Conservation (phyloP, 2,113 vertebrate genomes). For the Phainopepla nitens region DNA sequence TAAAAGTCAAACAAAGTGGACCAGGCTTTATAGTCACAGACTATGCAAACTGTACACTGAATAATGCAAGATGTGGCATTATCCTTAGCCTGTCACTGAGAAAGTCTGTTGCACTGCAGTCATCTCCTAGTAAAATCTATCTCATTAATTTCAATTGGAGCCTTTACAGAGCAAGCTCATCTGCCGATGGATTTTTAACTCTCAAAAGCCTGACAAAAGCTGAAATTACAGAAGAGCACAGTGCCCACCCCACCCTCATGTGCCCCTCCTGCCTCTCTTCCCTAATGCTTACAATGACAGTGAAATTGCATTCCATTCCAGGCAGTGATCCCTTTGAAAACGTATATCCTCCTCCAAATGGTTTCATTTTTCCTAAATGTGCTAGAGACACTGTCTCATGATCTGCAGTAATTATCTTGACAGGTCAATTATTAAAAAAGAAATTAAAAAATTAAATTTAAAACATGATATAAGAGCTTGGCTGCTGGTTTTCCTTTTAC, state of each 20-base stretch:
- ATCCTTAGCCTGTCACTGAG: neutral
- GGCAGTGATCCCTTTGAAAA: constrained; percentile 34
- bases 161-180: neutral
- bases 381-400: constrained; percentile 54
- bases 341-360: constrained; percentile 4
- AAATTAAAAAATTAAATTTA: constrained; percentile 59
- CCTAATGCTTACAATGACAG: constrained; percentile 11
- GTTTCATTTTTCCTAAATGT: constrained; percentile 49
- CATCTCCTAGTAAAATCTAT: neutral
- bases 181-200: neutral
- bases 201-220: neutral
- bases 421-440: constrained; percentile 73
- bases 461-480: constrained; percentile 59
- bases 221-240: neutral
- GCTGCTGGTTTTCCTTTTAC: constrained; percentile 54
- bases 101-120: neutral
- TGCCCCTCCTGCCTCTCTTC: neutral
- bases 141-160: neutral
- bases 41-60: neutral
- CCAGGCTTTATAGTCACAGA: neutral
- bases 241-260: neutral
- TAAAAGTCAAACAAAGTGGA: constrained; percentile 7
- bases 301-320: constrained; percentile 19
- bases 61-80: constrained; percentile 8
- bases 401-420: constrained; percentile 73